A percentile compares a stretch with the other conserved stretches of the same genome.
phyloP scores from a whole-genome alignment of 1,140 invertebrate genomes.

The Melanaphis sacchari region DNA sequence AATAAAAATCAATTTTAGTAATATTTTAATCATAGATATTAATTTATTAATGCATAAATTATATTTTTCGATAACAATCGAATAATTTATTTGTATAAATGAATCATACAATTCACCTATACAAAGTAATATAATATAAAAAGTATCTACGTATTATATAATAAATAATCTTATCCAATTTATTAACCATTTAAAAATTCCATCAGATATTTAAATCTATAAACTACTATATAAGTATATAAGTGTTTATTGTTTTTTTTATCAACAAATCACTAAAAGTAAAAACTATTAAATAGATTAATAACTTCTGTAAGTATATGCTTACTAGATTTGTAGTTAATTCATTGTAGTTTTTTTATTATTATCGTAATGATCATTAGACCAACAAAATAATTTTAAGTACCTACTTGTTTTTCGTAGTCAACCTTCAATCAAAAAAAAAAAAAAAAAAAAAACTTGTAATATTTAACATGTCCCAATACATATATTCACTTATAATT shows the following conservation, averaged over 20 bases:
- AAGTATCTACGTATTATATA: too few species aligned
- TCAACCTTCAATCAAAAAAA: slow-evolving; percentile 18
- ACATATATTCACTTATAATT: not conserved
- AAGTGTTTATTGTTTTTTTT: not conserved
- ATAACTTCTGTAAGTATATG: not conserved
- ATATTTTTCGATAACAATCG: too few species aligned
- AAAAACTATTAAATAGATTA: not conserved
- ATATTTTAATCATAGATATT: too few species aligned
- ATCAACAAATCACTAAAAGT: not conserved
- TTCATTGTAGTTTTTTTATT: not conserved
- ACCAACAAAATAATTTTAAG: not conserved
- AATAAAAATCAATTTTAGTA: too few species aligned
- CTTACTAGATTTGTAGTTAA: not conserved
- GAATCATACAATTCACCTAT: too few species aligned
- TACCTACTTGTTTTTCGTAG: not conserved
- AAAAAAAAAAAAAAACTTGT: not conserved
- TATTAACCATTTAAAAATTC: not conserved
- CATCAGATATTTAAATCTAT: not conserved
- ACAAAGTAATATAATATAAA: too few species aligned
- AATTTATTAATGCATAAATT: too few species aligned
- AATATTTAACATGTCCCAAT: not conserved
- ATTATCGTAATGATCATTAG: not conserved
- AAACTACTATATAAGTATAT: too few species aligned
- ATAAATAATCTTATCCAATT: not conserved
- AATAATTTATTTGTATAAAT: too few species aligned